Conservation (phyloP, 2,797 vertebrate species). For the Cyclopterus lumpus region DNA sequence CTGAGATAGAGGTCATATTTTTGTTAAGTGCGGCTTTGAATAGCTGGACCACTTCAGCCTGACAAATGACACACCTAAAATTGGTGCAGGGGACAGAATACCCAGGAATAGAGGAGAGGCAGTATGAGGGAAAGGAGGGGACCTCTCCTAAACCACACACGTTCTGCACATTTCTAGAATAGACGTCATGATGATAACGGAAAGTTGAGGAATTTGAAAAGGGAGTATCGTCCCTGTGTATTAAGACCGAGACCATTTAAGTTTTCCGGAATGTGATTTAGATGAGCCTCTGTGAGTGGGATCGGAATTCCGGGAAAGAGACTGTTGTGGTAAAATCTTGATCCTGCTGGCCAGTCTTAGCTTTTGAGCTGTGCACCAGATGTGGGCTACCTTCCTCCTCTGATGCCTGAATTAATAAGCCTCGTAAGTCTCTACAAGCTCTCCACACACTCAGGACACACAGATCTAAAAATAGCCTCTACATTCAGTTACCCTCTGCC, state of each 20-base stretch:
- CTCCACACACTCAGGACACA: conserved; percentile 46
- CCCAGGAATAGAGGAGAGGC: conserved; percentile 15
- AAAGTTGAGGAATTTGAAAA: conserved; percentile 64
- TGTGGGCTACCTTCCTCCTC: conserved; percentile 60
- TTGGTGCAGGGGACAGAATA: conserved; percentile 47
- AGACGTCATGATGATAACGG: conserved; percentile 63
- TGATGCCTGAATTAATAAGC: conserved; percentile 67
- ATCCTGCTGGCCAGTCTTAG: conserved; percentile 30
- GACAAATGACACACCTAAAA: conserved; percentile 57
- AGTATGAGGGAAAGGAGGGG: conserved; percentile 25
- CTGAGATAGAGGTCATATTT: conserved; percentile 62
- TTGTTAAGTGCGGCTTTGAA: conserved; percentile 49
- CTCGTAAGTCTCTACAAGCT: conserved; percentile 51
- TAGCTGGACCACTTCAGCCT: conserved; percentile 26
- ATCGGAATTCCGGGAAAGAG: conserved; percentile 58
- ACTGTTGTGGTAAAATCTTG: conserved; percentile 51
- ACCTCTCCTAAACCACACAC: conserved; percentile 46
- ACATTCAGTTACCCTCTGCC: conserved; percentile 61
- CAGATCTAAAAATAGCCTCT: conserved; percentile 70
- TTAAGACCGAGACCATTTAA: conserved; percentile 60
- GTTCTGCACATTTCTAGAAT: conserved; percentile 62
- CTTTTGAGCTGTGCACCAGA: conserved; percentile 60
- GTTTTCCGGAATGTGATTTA: conserved; percentile 54
- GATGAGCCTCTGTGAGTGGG: conserved; percentile 46
- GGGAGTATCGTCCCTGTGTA: conserved; percentile 60